Base-by-base conservation (phyloP, 2,113 vertebrate genomes). In the Forbesichthys papilliferus region DNA sequence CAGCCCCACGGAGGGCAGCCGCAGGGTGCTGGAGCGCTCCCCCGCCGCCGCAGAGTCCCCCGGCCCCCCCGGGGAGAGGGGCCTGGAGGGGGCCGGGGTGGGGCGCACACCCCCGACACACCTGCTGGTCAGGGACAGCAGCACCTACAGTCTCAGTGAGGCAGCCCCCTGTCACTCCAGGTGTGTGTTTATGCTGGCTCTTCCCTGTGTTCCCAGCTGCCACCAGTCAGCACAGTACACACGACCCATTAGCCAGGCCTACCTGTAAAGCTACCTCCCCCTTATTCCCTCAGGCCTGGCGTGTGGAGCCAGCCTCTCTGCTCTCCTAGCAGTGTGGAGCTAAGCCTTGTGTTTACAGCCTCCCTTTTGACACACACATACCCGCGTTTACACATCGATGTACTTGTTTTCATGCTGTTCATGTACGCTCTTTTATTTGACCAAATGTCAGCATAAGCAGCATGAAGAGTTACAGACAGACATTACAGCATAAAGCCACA, bases 131-230 rank as follows among this genome's bases (percentile, higher is more conserved):
- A 90, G 96, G 82, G 97, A 99, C 79, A 94, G 95, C 81, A 97
- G 95, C 81, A 92, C 95, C 66, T 98, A 94, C 82, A 97, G 95
- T 59, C 93, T 99, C 14, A 96, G 92, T 4, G 97, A 98, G 27
- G 27, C 27, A 1, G 85, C 91, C 0, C 90, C 94, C 27, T 96
- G 96, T 0, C 95, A 97, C 78, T 93, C 96, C 34, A 97, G 97
- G 98, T 98, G 34, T 98, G 34, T 77, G 6, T 20, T 46, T 61
- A 3, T 61, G 58, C 20, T 73, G 55, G 72, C 48, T 46, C 55
- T 13, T 14, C 47, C 33, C n/a, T 56, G 48, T 52, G 12, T 72
- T 77, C 69, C 53, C 66, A 60, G 0, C 55, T 64, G 9, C 72
- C 51, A 49, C 59, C 52, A 62, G 13, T 58, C 46, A 16, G 42